phyloP scores from a whole-genome alignment of 2,797 vertebrate species.

The Muscicapa comitata region DNA sequence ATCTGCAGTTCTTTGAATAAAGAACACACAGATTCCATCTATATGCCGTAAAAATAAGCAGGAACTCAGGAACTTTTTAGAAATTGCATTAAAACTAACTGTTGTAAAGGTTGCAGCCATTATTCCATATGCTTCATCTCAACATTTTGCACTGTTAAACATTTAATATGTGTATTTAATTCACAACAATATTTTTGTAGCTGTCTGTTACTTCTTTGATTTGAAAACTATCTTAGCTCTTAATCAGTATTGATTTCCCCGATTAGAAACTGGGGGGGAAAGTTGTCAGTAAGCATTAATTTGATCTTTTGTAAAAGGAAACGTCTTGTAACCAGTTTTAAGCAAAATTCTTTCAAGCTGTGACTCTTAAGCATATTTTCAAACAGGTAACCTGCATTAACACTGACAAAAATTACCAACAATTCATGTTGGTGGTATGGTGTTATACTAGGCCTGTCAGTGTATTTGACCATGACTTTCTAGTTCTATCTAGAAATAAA shows the following conservation, averaged over 20 bases:
- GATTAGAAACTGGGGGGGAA: constrained; percentile 40
- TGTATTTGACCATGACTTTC: background rate
- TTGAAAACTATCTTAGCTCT: constrained; percentile 58
- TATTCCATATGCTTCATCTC: constrained; percentile 75
- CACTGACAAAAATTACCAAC: background rate
- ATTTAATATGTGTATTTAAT: constrained; percentile 75
- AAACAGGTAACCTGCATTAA: background rate
- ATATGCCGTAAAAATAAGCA: constrained; percentile 68
- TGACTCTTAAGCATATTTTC: constrained; percentile 15
- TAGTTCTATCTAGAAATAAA: background rate
- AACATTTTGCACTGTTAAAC: constrained; percentile 75
- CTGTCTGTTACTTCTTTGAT: constrained; percentile 66
- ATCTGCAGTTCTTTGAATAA: constrained; percentile 57
- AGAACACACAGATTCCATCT: constrained; percentile 62
- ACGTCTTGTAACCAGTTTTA: constrained; percentile 43
- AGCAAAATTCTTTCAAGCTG: constrained; percentile 10
- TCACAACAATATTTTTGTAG: constrained; percentile 72
- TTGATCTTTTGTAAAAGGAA: constrained; percentile 48
- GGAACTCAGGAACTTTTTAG: constrained; percentile 86
- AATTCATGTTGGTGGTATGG: background rate
- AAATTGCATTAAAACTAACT: constrained; percentile 47
- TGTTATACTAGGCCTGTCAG: background rate
- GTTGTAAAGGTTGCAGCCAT: constrained; percentile 71
- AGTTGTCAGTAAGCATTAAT: constrained; percentile 7
- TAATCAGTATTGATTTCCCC: constrained; percentile 57